Base-by-base conservation (phyloP, 37 sponge, comb jelly and placozoan species). In the Theonella swinhoei region DNA sequence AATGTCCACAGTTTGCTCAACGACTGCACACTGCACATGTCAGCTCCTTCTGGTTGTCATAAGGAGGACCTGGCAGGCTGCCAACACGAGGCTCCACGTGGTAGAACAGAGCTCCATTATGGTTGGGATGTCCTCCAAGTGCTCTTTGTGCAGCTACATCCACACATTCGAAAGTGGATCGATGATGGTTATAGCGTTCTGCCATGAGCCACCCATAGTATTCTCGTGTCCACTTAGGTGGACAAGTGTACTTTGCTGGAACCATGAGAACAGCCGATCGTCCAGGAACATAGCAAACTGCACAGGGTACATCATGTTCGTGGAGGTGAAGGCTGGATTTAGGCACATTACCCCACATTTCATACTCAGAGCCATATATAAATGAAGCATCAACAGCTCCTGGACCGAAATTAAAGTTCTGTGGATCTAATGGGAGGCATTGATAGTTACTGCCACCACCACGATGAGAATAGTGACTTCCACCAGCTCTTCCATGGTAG, bases 11-110 rank as follows among this genome's bases (percentile, higher is more conserved):
- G n/a, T n/a, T n/a, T n/a, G n/a, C n/a, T n/a, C n/a, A n/a, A n/a
- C n/a, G n/a, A n/a, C n/a, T 86, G 61, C 86, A 86, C 64, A 86
- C 86, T 33, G 43, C 86, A 86, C 86, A 86, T 23, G 79, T 75
- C 19, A 86, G 72, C 36, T 77, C 86, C 43, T 86, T 77, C 41
- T 62, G 63, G 11, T 33, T 34, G 26, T 78, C 73, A 70, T 86
- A 86, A 34, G 86, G 86, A 24, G 79, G 79, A 70, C 86, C 78
- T 25, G 79, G 86, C 0, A 86, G 62, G 17, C 71, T 70, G 39
- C 68, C 42, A 54, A 79, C 78, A 2, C 54, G 77, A 3, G 79
- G 71, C 34, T 86, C 86, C 64, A 69, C 71, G 42, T 78, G 72
- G 42, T 78, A 72, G 42, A 86, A 86, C 32, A 86, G 39, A 39